phyloP scores from a whole-genome alignment of 2,113 vertebrate genomes.

The Coregonus clupeaformis region DNA sequence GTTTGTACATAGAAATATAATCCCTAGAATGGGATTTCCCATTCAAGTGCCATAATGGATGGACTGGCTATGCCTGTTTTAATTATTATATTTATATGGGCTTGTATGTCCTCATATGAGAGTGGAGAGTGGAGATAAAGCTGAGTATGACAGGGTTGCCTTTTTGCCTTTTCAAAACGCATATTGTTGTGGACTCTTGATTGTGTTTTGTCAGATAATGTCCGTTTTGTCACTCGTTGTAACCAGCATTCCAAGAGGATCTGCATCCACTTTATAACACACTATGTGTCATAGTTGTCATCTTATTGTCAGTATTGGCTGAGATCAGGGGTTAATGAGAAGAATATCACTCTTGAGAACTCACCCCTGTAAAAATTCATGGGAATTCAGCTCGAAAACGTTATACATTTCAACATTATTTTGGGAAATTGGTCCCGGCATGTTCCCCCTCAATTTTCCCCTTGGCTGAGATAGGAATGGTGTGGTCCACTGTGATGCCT shows the following conservation, averaged over 20 bases:
- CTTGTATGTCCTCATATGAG: background rate
- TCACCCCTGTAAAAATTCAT: too few species aligned
- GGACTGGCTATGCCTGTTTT: background rate
- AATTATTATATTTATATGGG: background rate
- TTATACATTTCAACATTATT: background rate
- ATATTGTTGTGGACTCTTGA: background rate
- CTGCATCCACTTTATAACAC: background rate
- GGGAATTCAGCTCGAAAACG: too few species aligned
- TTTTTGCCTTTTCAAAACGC: background rate
- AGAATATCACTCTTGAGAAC: too few species aligned
- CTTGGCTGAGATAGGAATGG: constrained; percentile 4
- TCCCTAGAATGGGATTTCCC: too few species aligned
- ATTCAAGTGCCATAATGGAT: too few species aligned
- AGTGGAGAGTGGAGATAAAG: background rate
- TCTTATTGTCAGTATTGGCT: background rate
- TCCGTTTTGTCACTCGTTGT: background rate
- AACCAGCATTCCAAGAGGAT: background rate
- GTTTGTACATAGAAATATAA: too few species aligned
- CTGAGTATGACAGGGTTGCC: background rate
- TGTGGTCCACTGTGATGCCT: too few species aligned
- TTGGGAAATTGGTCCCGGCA: too few species aligned
- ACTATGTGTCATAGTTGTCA: constrained; percentile 24
- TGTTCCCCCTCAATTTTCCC: too few species aligned
- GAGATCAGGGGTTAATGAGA: too few species aligned
- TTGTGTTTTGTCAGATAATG: background rate